Base-by-base conservation (phyloP, 2,797 vertebrate genomes). In the Anisognathus igniventris region DNA sequence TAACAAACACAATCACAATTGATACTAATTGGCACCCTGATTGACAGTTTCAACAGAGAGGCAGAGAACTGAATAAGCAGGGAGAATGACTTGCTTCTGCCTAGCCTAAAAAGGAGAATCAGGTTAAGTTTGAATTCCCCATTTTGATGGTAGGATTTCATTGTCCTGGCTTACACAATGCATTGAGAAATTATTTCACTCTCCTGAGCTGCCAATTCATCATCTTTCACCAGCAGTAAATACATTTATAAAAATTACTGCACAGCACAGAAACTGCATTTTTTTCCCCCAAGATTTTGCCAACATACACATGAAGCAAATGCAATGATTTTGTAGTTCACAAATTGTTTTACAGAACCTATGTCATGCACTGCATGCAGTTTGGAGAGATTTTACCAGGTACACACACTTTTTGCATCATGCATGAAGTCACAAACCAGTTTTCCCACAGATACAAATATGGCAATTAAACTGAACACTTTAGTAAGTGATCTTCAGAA, bases 301-400 rank as follows among this genome's bases (percentile, higher is more conserved):
- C 74, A 88, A 97, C 88, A 89, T 60, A 96, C 24, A 92, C 35
- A 91, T 89, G 74, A 97, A 96, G 93, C 83, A 91, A 86, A 95
- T 75, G 95, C 42, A 92, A 94, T 85, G 86, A 93, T 76, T 92
- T 96, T 27, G 18, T 85, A 83, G 66, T 71, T 23, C 68, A 93
- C 19, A n/a, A 51, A 82, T 88, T 28, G 53, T 94, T 97, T 75
- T 87, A 95, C 89, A 86, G 94, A 96, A 89, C 86, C 53, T 50
- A 87, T 72, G 44, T 92, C 98, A 98, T 98, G 98, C 98, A 97
- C 67, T 88, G 94, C 98, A 98, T 98, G 98, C 97, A 97, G 42
- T 91, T 94, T 54, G 76, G 77, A 90, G 44, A 93, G 30, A 93
- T 81, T 92, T 93, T 95, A 97, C 82, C 64, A 81, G 37, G 31